These are phyloP conservation scores for Sebastes itinus DNA, from an alignment of 2,797 vertebrate species.

Conservation along the genomic window DNA sequence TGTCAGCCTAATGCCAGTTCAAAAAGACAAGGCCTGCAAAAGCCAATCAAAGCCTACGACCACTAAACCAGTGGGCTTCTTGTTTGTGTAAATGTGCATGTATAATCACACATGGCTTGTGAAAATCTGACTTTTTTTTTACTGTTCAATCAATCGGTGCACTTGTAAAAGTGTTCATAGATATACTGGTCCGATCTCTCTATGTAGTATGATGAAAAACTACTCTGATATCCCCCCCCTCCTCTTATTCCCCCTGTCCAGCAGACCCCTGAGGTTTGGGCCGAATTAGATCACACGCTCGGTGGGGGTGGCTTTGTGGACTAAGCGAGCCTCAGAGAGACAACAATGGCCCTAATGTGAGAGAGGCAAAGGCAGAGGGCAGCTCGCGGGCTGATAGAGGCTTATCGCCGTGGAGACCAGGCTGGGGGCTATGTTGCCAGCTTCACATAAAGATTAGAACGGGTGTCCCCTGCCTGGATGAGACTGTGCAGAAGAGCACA, in stretches of 20 bases:
- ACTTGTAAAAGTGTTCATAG: background rate
- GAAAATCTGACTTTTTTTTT: slow-evolving; percentile 11
- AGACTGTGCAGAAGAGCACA: slow-evolving; percentile 31
- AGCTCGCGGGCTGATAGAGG: slow-evolving; percentile 64
- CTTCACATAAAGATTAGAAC: slow-evolving; percentile 68
- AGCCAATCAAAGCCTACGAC: slow-evolving; percentile 47
- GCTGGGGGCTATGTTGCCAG: slow-evolving; percentile 67
- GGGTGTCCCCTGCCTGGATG: slow-evolving; percentile 46
- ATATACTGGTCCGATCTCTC: background rate
- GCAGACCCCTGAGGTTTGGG: slow-evolving; percentile 72
- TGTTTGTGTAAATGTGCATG: slow-evolving; percentile 36
- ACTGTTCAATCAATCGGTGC: slow-evolving; percentile 3
- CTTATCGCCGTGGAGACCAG: slow-evolving; percentile 77
- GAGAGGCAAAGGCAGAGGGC: slow-evolving; percentile 63
- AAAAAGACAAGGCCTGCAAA: slow-evolving; percentile 59
- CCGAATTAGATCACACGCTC: slow-evolving; percentile 80
- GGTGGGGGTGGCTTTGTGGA: slow-evolving; percentile 76
- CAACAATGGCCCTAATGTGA: slow-evolving; percentile 79
- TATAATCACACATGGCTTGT: slow-evolving; percentile 23
- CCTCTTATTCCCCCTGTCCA: slow-evolving; percentile 30
- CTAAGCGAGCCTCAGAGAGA: slow-evolving; percentile 67
- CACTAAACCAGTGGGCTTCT: slow-evolving; percentile 59
- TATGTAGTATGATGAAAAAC: slow-evolving; percentile 29
- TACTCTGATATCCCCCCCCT: slow-evolving; percentile 14
- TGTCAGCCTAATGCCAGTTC: slow-evolving; percentile 73